Percentiles rank a stretch among this genome's conserved stretches.
Conservation (phyloP, 64 coral and sea anemone genomes). For the Montipora capricornis region DNA sequence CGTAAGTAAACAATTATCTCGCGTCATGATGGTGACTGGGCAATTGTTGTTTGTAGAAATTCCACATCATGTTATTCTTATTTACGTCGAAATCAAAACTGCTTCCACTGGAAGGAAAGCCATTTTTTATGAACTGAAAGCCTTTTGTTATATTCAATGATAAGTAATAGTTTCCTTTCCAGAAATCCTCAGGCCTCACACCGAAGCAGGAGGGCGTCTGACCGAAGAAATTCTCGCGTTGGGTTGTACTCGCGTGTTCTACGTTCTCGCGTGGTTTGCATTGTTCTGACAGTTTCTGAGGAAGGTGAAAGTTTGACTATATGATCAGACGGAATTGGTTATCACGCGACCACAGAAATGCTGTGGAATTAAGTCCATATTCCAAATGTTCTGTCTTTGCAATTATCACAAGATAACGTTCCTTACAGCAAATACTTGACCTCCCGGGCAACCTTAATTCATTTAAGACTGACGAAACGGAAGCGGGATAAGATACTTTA, state of each 20-base stretch:
- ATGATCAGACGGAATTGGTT: not conserved
- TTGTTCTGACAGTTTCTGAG: too few species aligned
- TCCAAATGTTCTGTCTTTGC: conserved; percentile 3
- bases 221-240: too few species aligned
- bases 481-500: not conserved
- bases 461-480: not conserved
- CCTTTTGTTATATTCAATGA: too few species aligned
- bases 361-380: not conserved
- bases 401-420: conserved; percentile 19
- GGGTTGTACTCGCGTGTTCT: too few species aligned
- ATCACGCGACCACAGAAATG: conserved; percentile 5
- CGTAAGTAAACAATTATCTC: not conserved
- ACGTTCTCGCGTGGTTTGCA: not conserved
- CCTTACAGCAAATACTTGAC: conserved; percentile 29
- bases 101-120: not conserved
- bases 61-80: not conserved
- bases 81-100: not conserved
- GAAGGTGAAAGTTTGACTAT: not conserved
- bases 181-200: too few species aligned
- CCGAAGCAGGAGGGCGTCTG: too few species aligned
- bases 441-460: not conserved
- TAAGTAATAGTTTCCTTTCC: too few species aligned
- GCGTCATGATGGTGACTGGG: not conserved
- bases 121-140: too few species aligned
- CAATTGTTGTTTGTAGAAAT: not conserved